Conservation (phyloP, 2,797 vertebrate genomes). For the Pogonophryne albipinna region DNA sequence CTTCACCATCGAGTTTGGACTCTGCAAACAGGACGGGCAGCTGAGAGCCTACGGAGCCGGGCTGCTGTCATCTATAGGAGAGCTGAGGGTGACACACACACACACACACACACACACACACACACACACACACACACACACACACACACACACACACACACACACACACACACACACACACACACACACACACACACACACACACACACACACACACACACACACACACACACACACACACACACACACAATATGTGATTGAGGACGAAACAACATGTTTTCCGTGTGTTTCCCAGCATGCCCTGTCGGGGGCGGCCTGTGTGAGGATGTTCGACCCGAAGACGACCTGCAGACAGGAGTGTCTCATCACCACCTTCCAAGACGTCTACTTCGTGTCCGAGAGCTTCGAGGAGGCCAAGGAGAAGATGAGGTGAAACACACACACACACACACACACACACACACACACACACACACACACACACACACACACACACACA, state of each 20-base stretch:
- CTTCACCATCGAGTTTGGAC: constrained; percentile 98
- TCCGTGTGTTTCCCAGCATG: constrained; percentile 86
- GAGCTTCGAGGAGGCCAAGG: constrained; percentile 98
- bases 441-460: too few species aligned
- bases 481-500: too few species aligned
- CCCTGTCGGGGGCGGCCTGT: constrained; percentile 92
- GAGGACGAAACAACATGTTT: not conserved
- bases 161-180: too few species aligned
- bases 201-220: not conserved
- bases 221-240: too few species aligned
- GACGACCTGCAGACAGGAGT: constrained; percentile 95
- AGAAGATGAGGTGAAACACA: constrained; percentile 93
- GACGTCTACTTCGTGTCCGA: constrained; percentile 98
- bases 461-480: too few species aligned
- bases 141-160: not conserved
- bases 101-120: constrained; percentile 1
- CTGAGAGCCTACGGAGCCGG: constrained; percentile 96
- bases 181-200: not conserved
- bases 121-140: not conserved
- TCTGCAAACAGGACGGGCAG: constrained; percentile 97
- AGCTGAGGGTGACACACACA: constrained; percentile 88
- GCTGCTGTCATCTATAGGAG: constrained; percentile 96
- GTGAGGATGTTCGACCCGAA: constrained; percentile 95
- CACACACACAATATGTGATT: too few species aligned
- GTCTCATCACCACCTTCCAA: constrained; percentile 98